phyloP scores from a whole-genome alignment of 2,888 invertebrate genomes.

The Enchytraeus crypticus region DNA sequence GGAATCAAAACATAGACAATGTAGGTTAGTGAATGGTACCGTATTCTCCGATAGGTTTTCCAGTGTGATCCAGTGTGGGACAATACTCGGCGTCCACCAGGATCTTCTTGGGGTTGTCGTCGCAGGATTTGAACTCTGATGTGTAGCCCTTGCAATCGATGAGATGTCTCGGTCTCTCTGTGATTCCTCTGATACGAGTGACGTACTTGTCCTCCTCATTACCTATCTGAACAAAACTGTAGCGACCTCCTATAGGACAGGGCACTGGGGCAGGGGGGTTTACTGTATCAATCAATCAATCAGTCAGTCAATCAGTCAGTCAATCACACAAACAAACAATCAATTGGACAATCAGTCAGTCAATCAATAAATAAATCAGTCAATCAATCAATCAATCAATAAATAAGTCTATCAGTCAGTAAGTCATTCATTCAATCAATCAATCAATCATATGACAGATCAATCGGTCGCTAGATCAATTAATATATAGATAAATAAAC shows the following conservation, averaged over 20 bases:
- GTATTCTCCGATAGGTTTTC: slow-evolving; percentile 65
- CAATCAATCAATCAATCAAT: no score
- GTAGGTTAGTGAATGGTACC: slow-evolving; percentile 51
- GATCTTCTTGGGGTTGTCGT: slow-evolving; percentile 78
- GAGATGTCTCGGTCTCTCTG: slow-evolving; percentile 75
- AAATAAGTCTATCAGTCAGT: no score
- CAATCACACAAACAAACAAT: no score
- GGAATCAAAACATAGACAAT: background rate
- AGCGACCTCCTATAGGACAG: slow-evolving; percentile 93
- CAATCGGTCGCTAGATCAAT: background rate
- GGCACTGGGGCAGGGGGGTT: slow-evolving; percentile 72
- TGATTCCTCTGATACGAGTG: slow-evolving; percentile 89
- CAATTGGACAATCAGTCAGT: no score
- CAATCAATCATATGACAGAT: background rate
- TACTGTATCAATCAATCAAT: slow-evolving; percentile 29
- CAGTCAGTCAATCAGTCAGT: no score
- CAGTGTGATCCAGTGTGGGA: slow-evolving; percentile 87
- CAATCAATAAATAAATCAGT: no score
- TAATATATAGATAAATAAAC: background rate
- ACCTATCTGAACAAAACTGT: slow-evolving; percentile 74
- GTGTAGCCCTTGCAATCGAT: slow-evolving; percentile 85
- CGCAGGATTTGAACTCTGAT: slow-evolving; percentile 91
- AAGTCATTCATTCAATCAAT: background rate
- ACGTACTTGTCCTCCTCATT: slow-evolving; percentile 57
- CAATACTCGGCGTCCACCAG: slow-evolving; percentile 91